A percentile compares a stretch with the other conserved stretches of the same genome.
Conservation (phyloP, 1,140 invertebrate species). For the Cyrtorhinus lividipennis region DNA sequence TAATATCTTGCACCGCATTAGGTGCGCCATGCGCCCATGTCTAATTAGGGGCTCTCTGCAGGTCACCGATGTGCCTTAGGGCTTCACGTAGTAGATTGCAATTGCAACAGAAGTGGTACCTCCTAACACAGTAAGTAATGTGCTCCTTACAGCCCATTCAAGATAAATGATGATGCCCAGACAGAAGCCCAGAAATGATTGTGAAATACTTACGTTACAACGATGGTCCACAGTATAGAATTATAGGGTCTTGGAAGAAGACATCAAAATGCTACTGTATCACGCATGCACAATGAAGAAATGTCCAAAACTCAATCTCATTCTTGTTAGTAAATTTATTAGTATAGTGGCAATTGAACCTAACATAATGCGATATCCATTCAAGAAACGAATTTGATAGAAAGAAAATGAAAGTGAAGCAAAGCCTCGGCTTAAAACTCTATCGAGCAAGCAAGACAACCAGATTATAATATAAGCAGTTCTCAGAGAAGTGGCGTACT, state of each 20-base stretch:
- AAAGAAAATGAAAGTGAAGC: background rate
- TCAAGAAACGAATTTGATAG: background rate
- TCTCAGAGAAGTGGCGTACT: background rate
- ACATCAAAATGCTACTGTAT: background rate
- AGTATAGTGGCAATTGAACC: no score
- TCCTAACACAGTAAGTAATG: no score
- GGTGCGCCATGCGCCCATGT: no score
- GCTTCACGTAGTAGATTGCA: no score
- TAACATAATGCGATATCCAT: background rate
- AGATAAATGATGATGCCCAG: no score
- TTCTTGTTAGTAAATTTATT: conserved; percentile 3
- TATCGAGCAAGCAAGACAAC: background rate
- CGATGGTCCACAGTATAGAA: no score
- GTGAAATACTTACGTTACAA: background rate
- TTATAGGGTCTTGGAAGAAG: background rate
- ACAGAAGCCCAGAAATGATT: no score
- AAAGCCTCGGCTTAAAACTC: background rate
- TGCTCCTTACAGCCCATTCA: no score
- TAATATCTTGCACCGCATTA: no score
- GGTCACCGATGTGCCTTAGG: no score
- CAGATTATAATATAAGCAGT: background rate
- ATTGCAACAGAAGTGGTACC: no score
- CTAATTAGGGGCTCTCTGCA: no score
- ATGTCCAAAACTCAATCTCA: background rate
- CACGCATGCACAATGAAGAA: background rate